Evolutionary conservation across 2,797 vertebrate species (phyloP), one percentile per base, ranked within the genome.

Genomic region (Heliangelus exortis): DNA sequence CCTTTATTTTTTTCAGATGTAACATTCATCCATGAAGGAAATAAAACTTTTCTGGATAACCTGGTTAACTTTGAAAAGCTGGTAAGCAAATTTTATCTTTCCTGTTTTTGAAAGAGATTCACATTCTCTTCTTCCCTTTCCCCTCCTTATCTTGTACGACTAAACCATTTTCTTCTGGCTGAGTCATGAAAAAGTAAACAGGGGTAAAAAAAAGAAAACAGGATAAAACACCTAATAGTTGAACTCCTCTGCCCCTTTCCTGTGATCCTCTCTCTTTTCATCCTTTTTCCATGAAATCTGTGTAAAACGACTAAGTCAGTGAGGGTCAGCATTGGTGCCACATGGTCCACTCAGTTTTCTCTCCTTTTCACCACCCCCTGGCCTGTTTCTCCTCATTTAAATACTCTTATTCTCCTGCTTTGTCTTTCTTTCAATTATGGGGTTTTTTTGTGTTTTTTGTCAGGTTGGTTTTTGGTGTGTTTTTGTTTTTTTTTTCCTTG

Each of bases 51-150:
- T 98, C 98, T 99, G 73, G 99, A 99, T 96, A 99, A 99, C 97
- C 98, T 99, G 93, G 98, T 99, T 87, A 99, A 99, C 96, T 99
- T 99, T 98, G 98, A 99, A 96, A 99, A 99, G 93, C 98, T 99
- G 98, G 99, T 99, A 97, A 96, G 99, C 97, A 96, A 59, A 75
- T 94, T 91, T 94, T 65, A 19, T 62, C n/a, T 9, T 92, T 93
- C 61, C 68, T 69, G 15, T 79, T 87, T 61, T 86, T 82, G 41
- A 62, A 17, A 68, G 39, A 89, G 15, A 58, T 39, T 77, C 8
- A 34, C 4, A 1, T 51, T 82, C 29, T 91, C 51, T 43, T 88
- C 23, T 83, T 39, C 15, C 36, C 43, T 73, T 78, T 47, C 17
- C 25, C 10, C 39, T 43, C 18, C 6, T 86, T 51, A 54, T 47